A percentile compares a stretch with the other conserved stretches of the same genome.
Evolutionary conservation across 2,797 vertebrate genomes (phyloP).

Genomic region (Macroramphosus scolopax): DNA sequence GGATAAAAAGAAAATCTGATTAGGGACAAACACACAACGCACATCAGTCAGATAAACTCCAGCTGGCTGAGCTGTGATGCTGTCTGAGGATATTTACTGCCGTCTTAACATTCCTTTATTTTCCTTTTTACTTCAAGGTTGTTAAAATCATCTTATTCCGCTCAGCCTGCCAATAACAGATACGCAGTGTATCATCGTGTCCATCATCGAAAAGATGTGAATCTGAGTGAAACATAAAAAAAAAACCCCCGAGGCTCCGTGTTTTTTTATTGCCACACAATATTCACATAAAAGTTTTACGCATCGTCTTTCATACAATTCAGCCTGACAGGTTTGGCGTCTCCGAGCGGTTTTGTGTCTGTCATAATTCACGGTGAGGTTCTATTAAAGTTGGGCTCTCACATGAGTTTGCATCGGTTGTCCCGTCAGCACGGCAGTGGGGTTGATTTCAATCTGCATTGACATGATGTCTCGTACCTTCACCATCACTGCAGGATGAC

Average conservation of each 20-base stretch:
- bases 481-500: too few species aligned
- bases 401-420: too few species aligned
- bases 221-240: neutral
- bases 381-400: too few species aligned
- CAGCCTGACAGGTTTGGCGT: neutral
- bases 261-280: too few species aligned
- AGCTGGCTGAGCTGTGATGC: conserved; percentile 5
- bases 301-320: neutral
- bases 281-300: too few species aligned
- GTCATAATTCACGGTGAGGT: too few species aligned
- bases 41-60: conserved; percentile 14
- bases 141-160: neutral
- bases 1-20: conserved; percentile 12
- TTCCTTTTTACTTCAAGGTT: neutral
- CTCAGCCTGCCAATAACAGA: neutral
- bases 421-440: too few species aligned
- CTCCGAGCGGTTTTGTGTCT: neutral
- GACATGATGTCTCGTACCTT: too few species aligned
- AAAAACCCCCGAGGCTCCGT: too few species aligned
- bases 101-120: neutral
- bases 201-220: too few species aligned
- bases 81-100: neutral
- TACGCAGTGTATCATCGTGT: neutral
- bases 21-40: conserved; percentile 1
- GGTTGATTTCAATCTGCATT: too few species aligned